Conservation (phyloP, 2,113 vertebrate species). For the Solea solea region DNA sequence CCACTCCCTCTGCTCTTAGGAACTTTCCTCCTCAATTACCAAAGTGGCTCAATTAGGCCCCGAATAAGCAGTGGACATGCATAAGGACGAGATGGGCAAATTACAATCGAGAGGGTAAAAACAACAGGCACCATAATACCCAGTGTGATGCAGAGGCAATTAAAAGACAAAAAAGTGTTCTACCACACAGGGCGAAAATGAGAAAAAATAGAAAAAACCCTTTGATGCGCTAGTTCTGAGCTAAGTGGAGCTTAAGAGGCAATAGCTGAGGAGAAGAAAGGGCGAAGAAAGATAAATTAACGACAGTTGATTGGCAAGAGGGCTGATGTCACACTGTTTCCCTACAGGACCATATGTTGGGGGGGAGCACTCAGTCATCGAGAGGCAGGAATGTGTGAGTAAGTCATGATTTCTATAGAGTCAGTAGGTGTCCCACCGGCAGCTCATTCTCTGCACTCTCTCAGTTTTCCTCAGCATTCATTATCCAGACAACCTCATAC, state of each 20-base stretch:
- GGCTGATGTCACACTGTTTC: constrained; percentile 75
- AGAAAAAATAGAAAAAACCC: constrained; percentile 53
- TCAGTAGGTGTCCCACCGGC: constrained; percentile 69
- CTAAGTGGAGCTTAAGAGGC: constrained; percentile 75
- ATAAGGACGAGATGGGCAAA: constrained; percentile 69
- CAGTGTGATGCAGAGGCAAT: constrained; percentile 71
- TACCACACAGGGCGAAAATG: constrained; percentile 69
- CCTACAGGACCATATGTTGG: constrained; percentile 77
- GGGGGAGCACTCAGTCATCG: constrained; percentile 71
- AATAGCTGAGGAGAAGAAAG: constrained; percentile 62
- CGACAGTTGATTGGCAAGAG: constrained; percentile 74
- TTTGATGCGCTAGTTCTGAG: constrained; percentile 68
- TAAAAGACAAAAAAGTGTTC: constrained; percentile 78
- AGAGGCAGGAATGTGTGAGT: constrained; percentile 79
- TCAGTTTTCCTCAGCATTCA: constrained; percentile 52
- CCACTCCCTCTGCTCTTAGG: constrained; percentile 72
- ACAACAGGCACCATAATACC: constrained; percentile 73
- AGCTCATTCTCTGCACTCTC: constrained; percentile 58
- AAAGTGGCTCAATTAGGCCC: constrained; percentile 83
- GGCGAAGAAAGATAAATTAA: constrained; percentile 69
- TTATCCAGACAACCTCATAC: constrained; percentile 61
- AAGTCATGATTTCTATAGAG: constrained; percentile 76
- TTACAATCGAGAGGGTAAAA: constrained; percentile 76
- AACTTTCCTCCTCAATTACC: constrained; percentile 81
- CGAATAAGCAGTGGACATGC: constrained; percentile 74